Evolutionary conservation across 2,888 invertebrate species (phyloP), one percentile per base, ranked within the genome.

Genomic region (Ectemnius cavifrons): DNA sequence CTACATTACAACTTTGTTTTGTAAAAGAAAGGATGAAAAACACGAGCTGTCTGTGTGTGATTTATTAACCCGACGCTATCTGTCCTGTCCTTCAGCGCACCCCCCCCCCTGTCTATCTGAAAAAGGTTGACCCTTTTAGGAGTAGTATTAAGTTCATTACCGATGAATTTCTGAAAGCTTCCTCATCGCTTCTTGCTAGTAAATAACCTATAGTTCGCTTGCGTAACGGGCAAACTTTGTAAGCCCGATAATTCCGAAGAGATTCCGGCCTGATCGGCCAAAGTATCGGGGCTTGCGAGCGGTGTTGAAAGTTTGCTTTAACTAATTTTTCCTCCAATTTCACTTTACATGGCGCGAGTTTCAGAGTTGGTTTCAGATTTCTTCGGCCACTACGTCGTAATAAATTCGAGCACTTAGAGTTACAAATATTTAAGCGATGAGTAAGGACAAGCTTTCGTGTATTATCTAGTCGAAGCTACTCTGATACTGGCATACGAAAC

Each of bases 1-100:
- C 81, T 86, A 86, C 83, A 85, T 87, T 86, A 89, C 80, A 84
- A 87, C 84, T 87, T 86, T 87, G 86, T 88, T 89, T 89, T 87
- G 86, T 88, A 88, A 89, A 88, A 86, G 78, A 85, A 84, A 81
- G 52, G 28, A 67, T 65, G 75, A 77, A 81, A 84, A 83, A 79
- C 67, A 61, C 82, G 73, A 62, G 67, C 52, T n/a, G 73, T 73
- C 58, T 77, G 5, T 77, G 61, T 79, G 46, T 49, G 68, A 80
- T 76, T 20, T 14, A 46, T n/a, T 5, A 16, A 47, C 14, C 57
- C 49, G 3, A 23, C 23, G 23, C 18, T 13, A 13, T 46, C 11
- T 3, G 56, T 59, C 27, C 18, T 4, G n/a, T 20, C 23, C 27
- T 46, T 20, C 61, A 14, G 20, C 14, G 45, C 0, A 13, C 13